Evolutionary conservation across 2,888 invertebrate genomes (phyloP).

Genomic region (Oscheius sp.): DNA sequence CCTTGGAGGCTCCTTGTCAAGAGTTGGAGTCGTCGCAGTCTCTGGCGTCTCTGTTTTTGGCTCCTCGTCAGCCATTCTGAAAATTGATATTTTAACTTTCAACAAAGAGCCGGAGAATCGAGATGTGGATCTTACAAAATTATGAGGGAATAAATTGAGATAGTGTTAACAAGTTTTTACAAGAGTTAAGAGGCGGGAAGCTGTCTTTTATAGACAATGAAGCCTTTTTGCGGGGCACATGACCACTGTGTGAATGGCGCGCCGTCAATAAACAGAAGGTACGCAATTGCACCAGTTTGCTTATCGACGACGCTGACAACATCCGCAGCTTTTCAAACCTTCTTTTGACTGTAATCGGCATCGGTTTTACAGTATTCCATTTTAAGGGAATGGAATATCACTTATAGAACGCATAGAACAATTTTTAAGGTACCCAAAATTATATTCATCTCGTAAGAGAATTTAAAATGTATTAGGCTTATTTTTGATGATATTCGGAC

Average conservation of each 20-base stretch:
- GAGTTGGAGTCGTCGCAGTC: constrained; percentile 5
- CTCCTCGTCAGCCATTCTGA: constrained; percentile 21
- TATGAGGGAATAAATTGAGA: not conserved
- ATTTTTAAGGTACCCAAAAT: too few species aligned
- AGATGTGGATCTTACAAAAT: not conserved
- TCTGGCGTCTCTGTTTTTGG: constrained; percentile 16
- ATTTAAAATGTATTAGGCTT: too few species aligned
- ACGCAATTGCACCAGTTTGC: constrained; percentile 12
- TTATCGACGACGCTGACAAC: not conserved
- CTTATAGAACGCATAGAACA: too few species aligned
- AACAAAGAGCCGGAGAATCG: too few species aligned
- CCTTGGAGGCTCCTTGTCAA: constrained; percentile 6
- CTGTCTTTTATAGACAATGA: constrained; percentile 7
- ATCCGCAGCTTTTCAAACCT: not conserved
- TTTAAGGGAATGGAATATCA: too few species aligned
- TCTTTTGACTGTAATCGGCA: not conserved
- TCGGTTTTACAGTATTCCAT: too few species aligned
- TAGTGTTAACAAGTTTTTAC: not conserved
- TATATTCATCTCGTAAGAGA: too few species aligned
- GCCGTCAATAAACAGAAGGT: constrained; percentile 10
- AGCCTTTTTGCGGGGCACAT: constrained; percentile 24
- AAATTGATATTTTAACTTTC: not conserved
- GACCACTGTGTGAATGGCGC: constrained; percentile 17
- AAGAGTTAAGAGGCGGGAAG: not conserved
- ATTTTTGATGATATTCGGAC: too few species aligned